These are phyloP conservation scores for Hippopotamyrus pictus DNA, from an alignment of 2,797 vertebrate genomes.

Conservation along the genomic window DNA sequence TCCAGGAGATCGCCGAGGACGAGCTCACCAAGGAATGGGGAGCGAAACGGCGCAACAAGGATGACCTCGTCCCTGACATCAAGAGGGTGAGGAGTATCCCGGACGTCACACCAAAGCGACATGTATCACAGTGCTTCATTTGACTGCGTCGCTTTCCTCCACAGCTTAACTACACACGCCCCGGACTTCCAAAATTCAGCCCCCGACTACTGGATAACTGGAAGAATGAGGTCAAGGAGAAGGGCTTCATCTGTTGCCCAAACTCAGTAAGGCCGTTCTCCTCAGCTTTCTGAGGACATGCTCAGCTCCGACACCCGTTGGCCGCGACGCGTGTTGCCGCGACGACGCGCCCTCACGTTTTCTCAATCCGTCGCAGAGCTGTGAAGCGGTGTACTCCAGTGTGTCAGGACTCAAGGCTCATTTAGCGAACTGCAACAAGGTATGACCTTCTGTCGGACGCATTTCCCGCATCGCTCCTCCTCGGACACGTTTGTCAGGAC, in stretches of 20 bases:
- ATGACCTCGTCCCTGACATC: constrained; percentile 91
- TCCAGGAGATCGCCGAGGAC: constrained; percentile 93
- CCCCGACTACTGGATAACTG: constrained; percentile 81
- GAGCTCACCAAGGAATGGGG: constrained; percentile 91
- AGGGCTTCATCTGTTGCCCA: constrained; percentile 89
- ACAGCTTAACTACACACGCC: constrained; percentile 93
- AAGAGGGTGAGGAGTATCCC: constrained; percentile 66
- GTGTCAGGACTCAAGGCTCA: constrained; percentile 96
- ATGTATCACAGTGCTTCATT: not conserved
- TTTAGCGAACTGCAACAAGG: constrained; percentile 94
- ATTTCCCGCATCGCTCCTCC: not conserved
- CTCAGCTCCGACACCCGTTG: not conserved
- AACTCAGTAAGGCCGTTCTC: constrained; percentile 72
- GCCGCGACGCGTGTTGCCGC: constrained; percentile 9
- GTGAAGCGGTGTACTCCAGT: constrained; percentile 94
- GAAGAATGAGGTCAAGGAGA: constrained; percentile 94
- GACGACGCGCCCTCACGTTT: not conserved
- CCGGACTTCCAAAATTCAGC: constrained; percentile 86
- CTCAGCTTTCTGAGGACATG: not conserved
- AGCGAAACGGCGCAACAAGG: constrained; percentile 84
- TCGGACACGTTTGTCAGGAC: not conserved
- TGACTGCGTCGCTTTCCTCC: constrained; percentile 2
- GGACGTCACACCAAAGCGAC: not conserved
- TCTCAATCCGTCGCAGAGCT: constrained; percentile 65
- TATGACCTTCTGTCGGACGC: constrained; percentile 39